phyloP scores from a whole-genome alignment of 2,888 invertebrate species.

The Drosophila paranaensis region DNA sequence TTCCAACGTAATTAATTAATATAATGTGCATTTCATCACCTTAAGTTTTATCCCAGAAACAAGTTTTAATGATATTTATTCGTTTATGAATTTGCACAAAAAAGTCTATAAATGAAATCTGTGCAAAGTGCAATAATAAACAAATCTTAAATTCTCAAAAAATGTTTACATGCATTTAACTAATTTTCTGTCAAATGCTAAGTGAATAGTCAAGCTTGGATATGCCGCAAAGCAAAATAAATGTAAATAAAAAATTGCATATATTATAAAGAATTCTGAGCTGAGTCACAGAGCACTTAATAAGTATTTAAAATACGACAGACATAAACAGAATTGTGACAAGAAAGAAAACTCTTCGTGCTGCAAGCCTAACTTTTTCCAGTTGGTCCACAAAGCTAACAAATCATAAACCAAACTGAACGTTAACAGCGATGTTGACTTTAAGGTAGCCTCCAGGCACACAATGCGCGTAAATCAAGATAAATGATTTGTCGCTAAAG shows the following conservation, averaged over 20 bases:
- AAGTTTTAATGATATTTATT: too few relatives aligned
- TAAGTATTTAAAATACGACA: neutral
- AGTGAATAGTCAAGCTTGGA: slow-evolving; percentile 34
- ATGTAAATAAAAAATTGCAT: neutral
- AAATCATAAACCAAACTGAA: slow-evolving; percentile 18
- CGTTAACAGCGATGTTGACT: slow-evolving; percentile 10
- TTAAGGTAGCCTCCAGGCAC: slow-evolving; percentile 32
- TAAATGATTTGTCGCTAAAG: slow-evolving; percentile 78
- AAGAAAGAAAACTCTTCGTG: neutral
- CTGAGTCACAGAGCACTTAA: neutral
- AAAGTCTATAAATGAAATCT: neutral
- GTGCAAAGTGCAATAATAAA: slow-evolving; percentile 15
- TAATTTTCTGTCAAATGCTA: slow-evolving; percentile 27
- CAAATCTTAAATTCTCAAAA: slow-evolving; percentile 1
- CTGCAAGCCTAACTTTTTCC: neutral
- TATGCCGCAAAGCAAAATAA: slow-evolving; percentile 13
- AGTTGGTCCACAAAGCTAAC: slow-evolving; percentile 15
- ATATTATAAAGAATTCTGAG: neutral
- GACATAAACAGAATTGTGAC: too few relatives aligned
- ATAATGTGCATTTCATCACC: too few relatives aligned
- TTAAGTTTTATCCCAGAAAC: too few relatives aligned
- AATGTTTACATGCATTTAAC: slow-evolving; percentile 27
- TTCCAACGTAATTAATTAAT: too few relatives aligned
- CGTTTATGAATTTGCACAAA: neutral
- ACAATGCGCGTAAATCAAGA: slow-evolving; percentile 76